phyloP scores from a whole-genome alignment of 1,140 invertebrate genomes.

The Lepidotrigona ventralis region DNA sequence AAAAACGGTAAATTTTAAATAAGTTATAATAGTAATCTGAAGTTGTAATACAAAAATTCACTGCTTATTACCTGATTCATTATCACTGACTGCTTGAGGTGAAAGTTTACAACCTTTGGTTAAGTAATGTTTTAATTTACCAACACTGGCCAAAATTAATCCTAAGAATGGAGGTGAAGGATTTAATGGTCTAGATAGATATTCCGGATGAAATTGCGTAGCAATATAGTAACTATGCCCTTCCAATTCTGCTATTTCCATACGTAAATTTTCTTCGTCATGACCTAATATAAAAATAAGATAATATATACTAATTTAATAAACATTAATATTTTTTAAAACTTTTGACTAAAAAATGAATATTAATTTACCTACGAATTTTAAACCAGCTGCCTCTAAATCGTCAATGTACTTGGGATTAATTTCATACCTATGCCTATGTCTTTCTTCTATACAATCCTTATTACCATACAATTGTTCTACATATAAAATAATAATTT shows the following conservation, averaged over 20 bases:
- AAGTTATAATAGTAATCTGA: background rate
- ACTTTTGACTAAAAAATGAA: background rate
- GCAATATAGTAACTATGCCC: conserved; percentile 96
- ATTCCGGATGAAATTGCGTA: conserved; percentile 99
- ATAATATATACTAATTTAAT: background rate
- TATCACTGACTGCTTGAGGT: conserved; percentile 84
- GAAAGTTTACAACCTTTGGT: conserved; percentile 86
- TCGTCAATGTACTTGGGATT: conserved; percentile 92
- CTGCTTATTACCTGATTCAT: conserved; percentile 82
- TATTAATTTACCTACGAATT: conserved; percentile 89
- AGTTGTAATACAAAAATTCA: background rate
- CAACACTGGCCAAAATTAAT: conserved; percentile 92
- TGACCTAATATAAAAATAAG: conserved; percentile 74
- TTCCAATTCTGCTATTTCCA: conserved; percentile 91
- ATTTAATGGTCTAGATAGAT: conserved; percentile 94
- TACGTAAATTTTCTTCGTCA: conserved; percentile 86
- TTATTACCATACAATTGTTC: conserved; percentile 92
- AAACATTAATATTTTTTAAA: background rate
- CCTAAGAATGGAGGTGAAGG: conserved; percentile 98
- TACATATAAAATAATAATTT: conserved; percentile 75
- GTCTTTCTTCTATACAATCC: conserved; percentile 94
- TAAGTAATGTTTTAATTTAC: conserved; percentile 86
- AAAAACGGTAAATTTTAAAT: conserved; percentile 11
- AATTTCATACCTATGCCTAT: conserved; percentile 97
- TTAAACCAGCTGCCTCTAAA: conserved; percentile 91